Evolutionary conservation across 1,140 invertebrate species (phyloP).

Genomic region (Oryzaephilus surinamensis): DNA sequence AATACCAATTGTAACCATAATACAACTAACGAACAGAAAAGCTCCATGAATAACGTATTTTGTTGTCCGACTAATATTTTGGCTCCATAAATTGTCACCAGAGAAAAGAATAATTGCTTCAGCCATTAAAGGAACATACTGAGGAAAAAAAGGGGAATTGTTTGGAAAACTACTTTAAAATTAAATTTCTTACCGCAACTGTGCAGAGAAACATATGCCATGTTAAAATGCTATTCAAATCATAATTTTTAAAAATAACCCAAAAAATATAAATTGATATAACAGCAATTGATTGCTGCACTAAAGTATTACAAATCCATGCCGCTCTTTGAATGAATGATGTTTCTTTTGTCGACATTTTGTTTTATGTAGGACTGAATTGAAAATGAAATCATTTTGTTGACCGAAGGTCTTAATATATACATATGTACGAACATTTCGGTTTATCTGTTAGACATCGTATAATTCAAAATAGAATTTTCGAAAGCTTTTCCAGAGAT

Average conservation of each 20-base stretch:
- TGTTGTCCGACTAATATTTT: too few relatives aligned
- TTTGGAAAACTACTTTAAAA: not conserved
- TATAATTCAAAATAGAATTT: not conserved
- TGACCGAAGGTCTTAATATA: too few relatives aligned
- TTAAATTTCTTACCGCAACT: constrained; percentile 5
- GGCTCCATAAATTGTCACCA: too few relatives aligned
- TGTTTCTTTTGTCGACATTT: constrained; percentile 1
- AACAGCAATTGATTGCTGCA: constrained; percentile 6
- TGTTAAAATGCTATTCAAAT: not conserved
- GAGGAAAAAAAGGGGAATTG: too few relatives aligned
- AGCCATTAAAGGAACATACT: too few relatives aligned
- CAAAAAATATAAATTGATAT: constrained; percentile 4
- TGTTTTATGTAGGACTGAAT: not conserved
- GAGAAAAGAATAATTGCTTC: too few relatives aligned
- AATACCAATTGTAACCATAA: too few relatives aligned
- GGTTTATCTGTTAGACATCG: not conserved
- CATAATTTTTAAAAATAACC: constrained; percentile 5
- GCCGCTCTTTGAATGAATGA: not conserved
- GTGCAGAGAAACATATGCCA: constrained; percentile 7
- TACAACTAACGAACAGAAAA: too few relatives aligned
- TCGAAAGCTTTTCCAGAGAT: not conserved
- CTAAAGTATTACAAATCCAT: constrained; percentile 7
- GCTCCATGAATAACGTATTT: too few relatives aligned
- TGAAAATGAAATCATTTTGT: not conserved
- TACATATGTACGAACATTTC: not conserved